A percentile compares a stretch with the other conserved stretches of the same genome.
These are phyloP conservation scores for Coenonympha arcania DNA, from an alignment of 2,888 invertebrate genomes.

Conservation along the genomic window DNA sequence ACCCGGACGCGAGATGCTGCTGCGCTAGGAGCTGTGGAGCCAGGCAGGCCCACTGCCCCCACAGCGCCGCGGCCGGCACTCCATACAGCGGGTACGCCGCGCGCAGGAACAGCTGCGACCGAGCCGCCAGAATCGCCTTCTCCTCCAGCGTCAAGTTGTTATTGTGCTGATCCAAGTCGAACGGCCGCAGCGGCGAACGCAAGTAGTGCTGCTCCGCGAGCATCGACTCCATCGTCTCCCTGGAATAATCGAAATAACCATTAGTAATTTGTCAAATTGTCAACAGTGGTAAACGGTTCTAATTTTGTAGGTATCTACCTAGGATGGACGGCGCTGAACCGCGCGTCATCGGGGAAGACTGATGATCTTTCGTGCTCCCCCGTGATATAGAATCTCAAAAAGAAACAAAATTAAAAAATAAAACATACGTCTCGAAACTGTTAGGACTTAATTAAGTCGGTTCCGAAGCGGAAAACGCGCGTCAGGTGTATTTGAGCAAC, in stretches of 20 bases:
- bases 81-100: slow-evolving; percentile 78
- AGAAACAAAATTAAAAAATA: slow-evolving; percentile 65
- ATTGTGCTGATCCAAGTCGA: slow-evolving; percentile 81
- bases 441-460: slow-evolving; percentile 15
- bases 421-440: slow-evolving; percentile 42
- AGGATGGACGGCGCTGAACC: slow-evolving; percentile 68
- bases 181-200: slow-evolving; percentile 83
- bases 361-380: slow-evolving; percentile 71
- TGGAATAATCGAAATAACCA: slow-evolving; percentile 55
- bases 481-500: slow-evolving; percentile 17
- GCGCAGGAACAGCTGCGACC: slow-evolving; percentile 82
- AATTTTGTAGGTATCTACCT: slow-evolving; percentile 57
- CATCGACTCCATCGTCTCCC: slow-evolving; percentile 94
- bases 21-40: slow-evolving; percentile 79
- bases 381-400: slow-evolving; percentile 74
- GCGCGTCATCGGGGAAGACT: slow-evolving; percentile 70
- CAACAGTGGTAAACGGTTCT: slow-evolving; percentile 12
- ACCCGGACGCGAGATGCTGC: slow-evolving; percentile 75
- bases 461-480: slow-evolving; percentile 11
- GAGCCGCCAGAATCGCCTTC: slow-evolving; percentile 82
- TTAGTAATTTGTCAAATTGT: slow-evolving; percentile 26
- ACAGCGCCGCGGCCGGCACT: slow-evolving; percentile 74
- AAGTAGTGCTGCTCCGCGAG: slow-evolving; percentile 88
- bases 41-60: slow-evolving; percentile 82
- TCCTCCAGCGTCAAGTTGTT: slow-evolving; percentile 83